Evolutionary conservation across 2,113 vertebrate genomes (phyloP), one percentile per base, ranked within the genome.

Genomic region (Origma solitaria): DNA sequence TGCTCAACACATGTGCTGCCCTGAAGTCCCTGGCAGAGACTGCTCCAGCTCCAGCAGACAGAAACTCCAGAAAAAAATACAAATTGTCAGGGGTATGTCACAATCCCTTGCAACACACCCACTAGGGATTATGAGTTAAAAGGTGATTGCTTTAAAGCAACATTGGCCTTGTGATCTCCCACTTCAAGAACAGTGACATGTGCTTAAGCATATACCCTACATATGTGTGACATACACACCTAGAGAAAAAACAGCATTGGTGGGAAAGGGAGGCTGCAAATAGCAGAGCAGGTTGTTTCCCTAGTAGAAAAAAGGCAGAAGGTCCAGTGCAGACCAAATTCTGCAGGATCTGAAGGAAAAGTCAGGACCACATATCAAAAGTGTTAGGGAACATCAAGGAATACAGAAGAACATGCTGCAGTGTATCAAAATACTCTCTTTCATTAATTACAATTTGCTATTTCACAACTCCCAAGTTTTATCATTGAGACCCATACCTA

Each of bases 201-300:
- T 3, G 1, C 0, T 60, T 42, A 61, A 81, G 20, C 10, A 33
- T 2, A 9, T 15, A 20, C 2, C 17, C 27, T 40, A 31, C 25
- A 33, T 6, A 33, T 7, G 12, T 13, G 18, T 11, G 42, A 13
- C 12, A 44, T 25, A 25, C 8, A 31, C 16, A 42, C 15, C 38
- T 35, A 44, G 11, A 64, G 30, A 40, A 65, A 47, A 87, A 68
- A 5, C 27, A 58, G 27, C 15, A 14, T 1, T 25, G 22, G 7
- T 35, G 7, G 30, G 15, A 40, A 86, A 44, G 5, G 7, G 4
- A 57, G 7, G 37, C 15, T 54, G 35, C 45, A 72, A 72, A 31
- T 2, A 35, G 15, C 9, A 66, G 8, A 64, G 31, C 9, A n/a
- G 2, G 7, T 57, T 42, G 11, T 38, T 82, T 49, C 19, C 11